Base-by-base conservation (phyloP, 2,888 invertebrate species). In the Sericinus montela region DNA sequence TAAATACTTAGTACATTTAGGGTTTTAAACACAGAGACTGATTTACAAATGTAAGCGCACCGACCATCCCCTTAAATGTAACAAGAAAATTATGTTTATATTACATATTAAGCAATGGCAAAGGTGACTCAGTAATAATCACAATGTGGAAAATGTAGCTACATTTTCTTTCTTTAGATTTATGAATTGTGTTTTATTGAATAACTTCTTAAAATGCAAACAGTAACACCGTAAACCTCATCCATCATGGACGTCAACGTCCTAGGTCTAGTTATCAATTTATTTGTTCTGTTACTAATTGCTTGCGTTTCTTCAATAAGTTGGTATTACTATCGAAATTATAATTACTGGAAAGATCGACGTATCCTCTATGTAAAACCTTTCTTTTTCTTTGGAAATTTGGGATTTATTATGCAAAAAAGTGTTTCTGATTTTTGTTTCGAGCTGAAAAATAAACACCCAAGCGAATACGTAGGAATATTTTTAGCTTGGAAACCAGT, bases 271-370 rank as follows among this genome's bases (percentile, higher is more conserved):
- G 11, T 32, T 7, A 7, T 36, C 29, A 41, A 42, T 28, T 53
- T 52, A 45, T 29, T 51, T 9, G 0, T 53, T 11, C 36, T 55
- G 15, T 49, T 69, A 11, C 7, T 63, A 29, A 48, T 65, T 53
- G 15, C 59, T 41, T 62, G 59, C 58, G 45, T 69, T 9, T 40
- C 65, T 4, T 19, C 67, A 43, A 37, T 72, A 16, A 75, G 65
- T 47, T 56, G 74, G 16, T 70, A 64, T 46, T 57, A 66, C 8
- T 62, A 63, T 7, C 56, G 52, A 29, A 63, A 67, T 41, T 70
- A 89, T 72, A 71, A 59, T 23, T 83, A 80, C 53, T 83, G 83
- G 83, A 71, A 69, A 41, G 59, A 69, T 32, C 74, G 75, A 1
- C 79, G 77, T 1, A 54, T 83, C 1, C 72, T 72, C 0, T 80